Evolutionary conservation across 2,797 vertebrate species (phyloP), one percentile per base, ranked within the genome.

Genomic region (Diplodus puntazzo): DNA sequence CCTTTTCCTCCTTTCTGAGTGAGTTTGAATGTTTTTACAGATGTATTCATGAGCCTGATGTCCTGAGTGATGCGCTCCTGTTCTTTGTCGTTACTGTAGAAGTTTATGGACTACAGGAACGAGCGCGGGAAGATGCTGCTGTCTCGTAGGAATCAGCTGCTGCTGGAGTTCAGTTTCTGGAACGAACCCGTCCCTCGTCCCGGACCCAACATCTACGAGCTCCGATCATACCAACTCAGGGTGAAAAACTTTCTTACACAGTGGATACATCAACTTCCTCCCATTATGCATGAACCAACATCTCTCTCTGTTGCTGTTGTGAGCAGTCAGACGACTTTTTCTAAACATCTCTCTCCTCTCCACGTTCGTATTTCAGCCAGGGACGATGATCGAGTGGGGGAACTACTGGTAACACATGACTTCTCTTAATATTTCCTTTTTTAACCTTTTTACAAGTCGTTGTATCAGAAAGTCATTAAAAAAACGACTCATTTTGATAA

Each of bases 351-450:
- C 54, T 59, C 8, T 4, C 2, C 1, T 80, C 39, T 55, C 84
- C 4, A 18, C 23, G 6, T 73, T 74, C 20, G 55, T 45, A 9
- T 84, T 82, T 4, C 91, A 99, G 98, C 98, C 98, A 11, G 98
- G 98, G 83, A 99, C 98, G 6, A 99, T 99, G 98, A 99, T 99
- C 53, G 97, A 99, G 82, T 99, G 98, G 98, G 98, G 97, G 75
- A 99, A 99, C 92, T 98, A 99, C 92, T 99, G 98, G 98, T 98
- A 91, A 96, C 94, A 3, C 43, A 20, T 8, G 11, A 3, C 4
- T 67, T 75, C 13, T 62, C 0, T 74, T 5, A n/a, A 23, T 50
- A 3, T 21, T 12, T 54, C 2, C 43, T 2, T 1, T 52, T 61
- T 4, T n/a, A 39, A 10, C 39, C 14, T 46, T 46, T 18, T 13